Evolutionary conservation across 2,797 vertebrate species (phyloP).

Genomic region (Periophthalmus magnuspinnatus): DNA sequence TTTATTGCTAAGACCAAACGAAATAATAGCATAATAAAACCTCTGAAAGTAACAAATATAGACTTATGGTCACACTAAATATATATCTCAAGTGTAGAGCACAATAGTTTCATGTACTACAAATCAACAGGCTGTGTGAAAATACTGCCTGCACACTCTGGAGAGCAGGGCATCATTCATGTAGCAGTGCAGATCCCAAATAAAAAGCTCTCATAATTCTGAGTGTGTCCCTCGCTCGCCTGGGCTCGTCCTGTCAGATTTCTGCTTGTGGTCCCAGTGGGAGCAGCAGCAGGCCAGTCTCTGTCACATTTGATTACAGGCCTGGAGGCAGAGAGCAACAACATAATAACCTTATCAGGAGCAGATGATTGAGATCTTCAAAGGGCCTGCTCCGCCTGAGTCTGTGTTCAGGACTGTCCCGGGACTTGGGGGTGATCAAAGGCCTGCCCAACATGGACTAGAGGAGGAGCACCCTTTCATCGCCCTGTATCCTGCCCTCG

Average conservation of each 20-base stretch:
- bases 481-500: conserved; percentile 28
- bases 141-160: conserved; percentile 35
- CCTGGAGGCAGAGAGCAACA: conserved; percentile 73
- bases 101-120: not conserved
- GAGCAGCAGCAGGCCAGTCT: conserved; percentile 58
- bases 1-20: not conserved
- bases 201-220: conserved; percentile 58
- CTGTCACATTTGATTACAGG: conserved; percentile 74
- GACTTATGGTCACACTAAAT: conserved; percentile 2
- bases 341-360: conserved; percentile 77
- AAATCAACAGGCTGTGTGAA: not conserved
- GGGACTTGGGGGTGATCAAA: conserved; percentile 71
- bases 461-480: conserved; percentile 33
- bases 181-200: conserved; percentile 29
- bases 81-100: conserved; percentile 1
- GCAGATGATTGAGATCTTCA: conserved; percentile 78
- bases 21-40: not conserved
- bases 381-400: conserved; percentile 67
- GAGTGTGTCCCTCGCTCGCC: conserved; percentile 32
- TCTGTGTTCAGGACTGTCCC: conserved; percentile 59
- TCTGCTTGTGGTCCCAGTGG: conserved; percentile 53
- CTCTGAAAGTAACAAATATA: conserved; percentile 1
- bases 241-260: conserved; percentile 49
- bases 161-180: conserved; percentile 13
- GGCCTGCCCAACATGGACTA: conserved; percentile 59